Evolutionary conservation across 1,140 invertebrate genomes (phyloP).

Genomic region (Medauroidea extradentata): DNA sequence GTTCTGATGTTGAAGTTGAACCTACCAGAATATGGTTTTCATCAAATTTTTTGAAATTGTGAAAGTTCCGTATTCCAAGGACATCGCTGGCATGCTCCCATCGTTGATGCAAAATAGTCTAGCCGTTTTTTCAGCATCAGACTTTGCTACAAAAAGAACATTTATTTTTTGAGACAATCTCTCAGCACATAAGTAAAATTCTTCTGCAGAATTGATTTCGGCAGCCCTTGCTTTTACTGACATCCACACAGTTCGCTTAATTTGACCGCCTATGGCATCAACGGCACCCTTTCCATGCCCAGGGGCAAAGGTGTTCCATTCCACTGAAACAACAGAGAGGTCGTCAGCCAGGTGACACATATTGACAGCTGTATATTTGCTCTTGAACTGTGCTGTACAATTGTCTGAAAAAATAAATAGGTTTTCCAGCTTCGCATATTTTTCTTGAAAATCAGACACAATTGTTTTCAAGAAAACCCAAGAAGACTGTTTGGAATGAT

Average conservation of each 20-base stretch:
- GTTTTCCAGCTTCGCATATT: neutral
- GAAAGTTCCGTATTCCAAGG: neutral
- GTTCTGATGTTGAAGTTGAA: neutral
- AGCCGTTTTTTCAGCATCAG: neutral
- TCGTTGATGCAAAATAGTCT: neutral
- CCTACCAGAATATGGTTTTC: neutral
- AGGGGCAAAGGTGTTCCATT: constrained; percentile 1
- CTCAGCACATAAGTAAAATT: constrained; percentile 1
- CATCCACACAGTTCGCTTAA: neutral
- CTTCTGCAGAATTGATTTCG: neutral
- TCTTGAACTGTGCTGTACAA: neutral
- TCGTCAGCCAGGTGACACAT: neutral
- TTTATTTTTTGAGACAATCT: neutral
- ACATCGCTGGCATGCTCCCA: neutral
- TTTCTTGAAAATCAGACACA: neutral
- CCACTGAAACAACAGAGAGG: neutral
- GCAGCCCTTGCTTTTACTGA: neutral
- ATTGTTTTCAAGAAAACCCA: constrained; percentile 3
- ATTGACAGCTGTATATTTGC: neutral
- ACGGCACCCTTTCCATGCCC: constrained; percentile 2
- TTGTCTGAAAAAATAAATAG: neutral
- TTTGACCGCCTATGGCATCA: neutral
- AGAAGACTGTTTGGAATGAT: constrained; percentile 1
- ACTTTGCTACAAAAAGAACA: neutral
- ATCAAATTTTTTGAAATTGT: neutral